Base-by-base conservation (phyloP, 2,797 vertebrate species). In the Characodon lateralis region DNA sequence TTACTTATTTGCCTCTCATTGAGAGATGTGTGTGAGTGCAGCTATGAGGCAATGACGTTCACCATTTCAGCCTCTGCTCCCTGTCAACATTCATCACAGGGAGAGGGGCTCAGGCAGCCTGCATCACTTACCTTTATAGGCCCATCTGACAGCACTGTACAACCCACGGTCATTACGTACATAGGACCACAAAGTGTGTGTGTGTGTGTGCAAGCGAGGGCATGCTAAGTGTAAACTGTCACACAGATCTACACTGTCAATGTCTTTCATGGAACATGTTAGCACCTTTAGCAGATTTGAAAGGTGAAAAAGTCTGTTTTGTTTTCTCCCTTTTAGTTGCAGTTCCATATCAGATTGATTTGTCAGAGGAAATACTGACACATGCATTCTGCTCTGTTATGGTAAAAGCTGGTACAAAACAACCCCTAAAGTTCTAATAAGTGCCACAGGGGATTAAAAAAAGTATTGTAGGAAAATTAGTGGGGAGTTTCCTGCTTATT, bases 51-150 rank as follows among this genome's bases (percentile, higher is more conserved):
- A 79, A 92, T 93, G 92, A 94, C 93, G 89, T 89, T 94, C 86
- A 61, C 80, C 74, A 70, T 53, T 78, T 69, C 88, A 86, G 87
- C 84, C 87, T 89, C 83, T 76, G 84, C 87, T 83, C 81, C 81
- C 79, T 72, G 73, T 85, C 81, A 78, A 78, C 92, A 93, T 95
- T 88, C 86, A 93, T 94, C 93, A 94, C 87, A 84, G 82, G 43
- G 24, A 83, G 83, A 4, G 76, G 85, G 77, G 82, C 85, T 76
- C 26, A 28, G 83, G 85, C 85, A 83, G 70, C 75, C 55, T 71
- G 77, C 91, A 93, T 93, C 89, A 92, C 93, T 95, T 93, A 94
- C 90, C 89, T 93, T 94, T 92, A 95, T 91, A 77, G 88, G 78
- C 74, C 80, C 74, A 55, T 76, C 75, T 92, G 93, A 95, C 92